Evolutionary conservation across 2,797 vertebrate species (phyloP), one percentile per base, ranked within the genome.

Genomic region (Notolabrus celidotus): DNA sequence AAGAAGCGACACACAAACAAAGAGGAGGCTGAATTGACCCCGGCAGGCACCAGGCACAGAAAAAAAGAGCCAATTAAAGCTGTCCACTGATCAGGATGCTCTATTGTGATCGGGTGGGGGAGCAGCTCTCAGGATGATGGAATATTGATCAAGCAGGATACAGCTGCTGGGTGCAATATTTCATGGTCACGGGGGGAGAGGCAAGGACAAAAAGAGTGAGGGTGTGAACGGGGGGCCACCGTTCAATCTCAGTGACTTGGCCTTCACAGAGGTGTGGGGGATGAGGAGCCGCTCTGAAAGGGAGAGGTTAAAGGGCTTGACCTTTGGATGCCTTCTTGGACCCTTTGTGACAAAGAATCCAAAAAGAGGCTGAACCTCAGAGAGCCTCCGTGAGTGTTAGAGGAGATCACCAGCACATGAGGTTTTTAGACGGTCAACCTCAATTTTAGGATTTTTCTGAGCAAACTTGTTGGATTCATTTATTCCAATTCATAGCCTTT

Each of bases 101-200:
- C 67, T 33, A 67, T 68, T 67, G 71, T 80, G 72, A 76, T 46
- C 0, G 19, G 34, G 33, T 19, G 27, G 29, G 20, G 51, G 43
- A 7, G 23, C 10, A 10, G 51, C 27, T 49, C 23, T 46, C 42
- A 31, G 59, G 56, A 58, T 74, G 79, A 78, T 61, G 16, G 65
- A 60, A 67, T 87, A 91, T 86, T 55, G 89, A 92, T 91, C 73
- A 31, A 58, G 69, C 74, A 50, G 71, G 74, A 83, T 85, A 61
- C 88, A 90, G 89, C 87, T 89, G 91, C 53, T 81, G 72, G 67
- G 76, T 42, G 79, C 76, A 82, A 83, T 85, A 86, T 74, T 73
- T 88, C 85, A 80, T 81, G 82, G 77, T 89, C 82, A 77, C 14
- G 42, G 82, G 62, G 67, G 61, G 57, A 57, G 62, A 50, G 45